Percentiles rank a stretch among this genome's conserved stretches.
Evolutionary conservation across 1,140 invertebrate genomes (phyloP).

Genomic region (Penaeus chinensis): DNA sequence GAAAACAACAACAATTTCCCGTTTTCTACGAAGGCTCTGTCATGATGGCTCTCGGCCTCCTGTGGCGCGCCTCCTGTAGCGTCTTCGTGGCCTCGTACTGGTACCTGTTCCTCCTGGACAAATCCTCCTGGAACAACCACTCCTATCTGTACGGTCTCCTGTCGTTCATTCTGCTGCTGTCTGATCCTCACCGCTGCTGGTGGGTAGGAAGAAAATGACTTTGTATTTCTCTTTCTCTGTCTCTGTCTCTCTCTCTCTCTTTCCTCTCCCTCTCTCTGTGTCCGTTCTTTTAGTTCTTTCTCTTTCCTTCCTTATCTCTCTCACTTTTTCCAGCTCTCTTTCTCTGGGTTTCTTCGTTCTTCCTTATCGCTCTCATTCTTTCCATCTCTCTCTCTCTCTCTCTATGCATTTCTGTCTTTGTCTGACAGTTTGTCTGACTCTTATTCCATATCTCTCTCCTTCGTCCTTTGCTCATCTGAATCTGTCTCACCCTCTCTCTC

Average conservation of each 20-base stretch:
- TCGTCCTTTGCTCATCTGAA: background rate
- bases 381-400: no score
- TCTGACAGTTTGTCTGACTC: no score
- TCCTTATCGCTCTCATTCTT: no score
- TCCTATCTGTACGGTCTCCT: constrained; percentile 51
- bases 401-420: no score
- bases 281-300: no score
- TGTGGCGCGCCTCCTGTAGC: constrained; percentile 32
- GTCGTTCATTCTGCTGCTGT: constrained; percentile 29
- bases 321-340: no score
- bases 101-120: constrained; percentile 54
- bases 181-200: constrained; percentile 43
- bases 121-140: constrained; percentile 52
- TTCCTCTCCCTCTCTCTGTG: no score
- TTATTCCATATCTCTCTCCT: background rate
- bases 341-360: no score
- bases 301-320: no score
- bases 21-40: background rate
- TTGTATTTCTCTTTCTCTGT: background rate
- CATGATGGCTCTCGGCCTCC: constrained; percentile 16
- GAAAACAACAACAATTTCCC: no score
- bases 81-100: constrained; percentile 29
- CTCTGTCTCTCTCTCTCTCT: background rate
- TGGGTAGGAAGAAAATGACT: background rate
- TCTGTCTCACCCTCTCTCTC: background rate